Base-by-base conservation (phyloP, 2,888 invertebrate species). In the Pardosa pseudoannulata region DNA sequence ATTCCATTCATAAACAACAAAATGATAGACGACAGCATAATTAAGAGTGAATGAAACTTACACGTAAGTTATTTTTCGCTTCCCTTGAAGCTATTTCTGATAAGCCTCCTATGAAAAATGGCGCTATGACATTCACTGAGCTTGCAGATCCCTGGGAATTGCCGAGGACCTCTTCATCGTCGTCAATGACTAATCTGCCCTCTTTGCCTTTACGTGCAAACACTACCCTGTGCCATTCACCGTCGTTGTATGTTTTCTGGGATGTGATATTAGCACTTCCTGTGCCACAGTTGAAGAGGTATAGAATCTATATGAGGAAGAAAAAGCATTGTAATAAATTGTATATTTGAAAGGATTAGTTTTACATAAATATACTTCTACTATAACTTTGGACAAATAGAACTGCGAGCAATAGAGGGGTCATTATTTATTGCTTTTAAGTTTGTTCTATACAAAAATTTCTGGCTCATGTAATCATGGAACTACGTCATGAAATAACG, bases 101-200 rank as follows among this genome's bases (percentile, higher is more conserved):
- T n/a, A 97, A 91, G 0, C 97, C 97, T 28, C 98, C 98, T 73
- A 97, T 93, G 91, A 94, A 97, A 90, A 95, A 94, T 0, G 97
- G 97, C 46, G 94, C 92, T 13, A 90, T 90, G 0, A 96, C 93
- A 73, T 94, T 93, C 2, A 95, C 93, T 0, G 93, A 93, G 16
- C 92, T 91, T 9, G 90, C 83, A 0, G 70, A 19, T 0, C 88
- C 88, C 0, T 6, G 65, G 0, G 89, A 89, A 9, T 31, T 46
- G 1, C 93, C 92, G 0, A 91, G 89, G 0, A 94, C 94, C 78
- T 92, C 92, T 3, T 93, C 94, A 27, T 93, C 93, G 3, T 93
- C 94, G 79, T 95, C 95, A 0, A 97, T 93, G 0, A 93, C 92
- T 62, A 97, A 91, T 89, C 94, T 94, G 9, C 96, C 96, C 82